Conservation (phyloP, 2,888 invertebrate species). For the Calliopum simillimum region DNA sequence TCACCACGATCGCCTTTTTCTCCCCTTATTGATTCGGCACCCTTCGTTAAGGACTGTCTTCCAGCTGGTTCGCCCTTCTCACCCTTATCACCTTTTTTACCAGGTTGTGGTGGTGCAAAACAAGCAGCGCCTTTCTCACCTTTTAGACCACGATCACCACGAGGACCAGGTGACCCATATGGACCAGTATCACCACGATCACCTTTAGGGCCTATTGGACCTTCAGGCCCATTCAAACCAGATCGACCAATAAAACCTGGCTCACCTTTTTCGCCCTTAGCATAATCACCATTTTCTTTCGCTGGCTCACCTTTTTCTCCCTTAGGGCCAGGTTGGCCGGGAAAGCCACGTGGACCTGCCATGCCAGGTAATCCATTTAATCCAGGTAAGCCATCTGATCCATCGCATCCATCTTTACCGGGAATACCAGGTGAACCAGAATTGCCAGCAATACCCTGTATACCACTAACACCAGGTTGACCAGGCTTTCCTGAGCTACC, state of each 20-base stretch:
- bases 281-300: slow-evolving; percentile 68
- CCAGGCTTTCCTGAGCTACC: slow-evolving; percentile 91
- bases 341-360: slow-evolving; percentile 81
- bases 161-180: slow-evolving; percentile 72
- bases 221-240: slow-evolving; percentile 62
- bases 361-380: slow-evolving; percentile 76
- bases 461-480: slow-evolving; percentile 76
- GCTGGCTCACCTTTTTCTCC: slow-evolving; percentile 88
- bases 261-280: slow-evolving; percentile 89
- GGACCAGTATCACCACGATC: slow-evolving; percentile 70
- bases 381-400: slow-evolving; percentile 89
- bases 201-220: slow-evolving; percentile 79
- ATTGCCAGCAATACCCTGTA: slow-evolving; percentile 62
- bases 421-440: slow-evolving; percentile 81
- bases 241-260: slow-evolving; percentile 67
- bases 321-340: slow-evolving; percentile 64
- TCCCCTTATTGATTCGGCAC: slow-evolving; percentile 58
- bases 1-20: slow-evolving; percentile 71
- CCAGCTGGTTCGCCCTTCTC: slow-evolving; percentile 70
- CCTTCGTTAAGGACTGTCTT: slow-evolving; percentile 38
- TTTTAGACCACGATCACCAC: slow-evolving; percentile 78
- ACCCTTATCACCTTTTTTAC: slow-evolving; percentile 73
- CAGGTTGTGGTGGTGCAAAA: slow-evolving; percentile 68
- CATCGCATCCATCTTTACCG: slow-evolving; percentile 95
- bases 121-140: slow-evolving; percentile 77